A percentile compares a stretch with the other conserved stretches of the same genome.
Evolutionary conservation across 1,140 invertebrate species (phyloP).

Genomic region (Drosophila arizonae): DNA sequence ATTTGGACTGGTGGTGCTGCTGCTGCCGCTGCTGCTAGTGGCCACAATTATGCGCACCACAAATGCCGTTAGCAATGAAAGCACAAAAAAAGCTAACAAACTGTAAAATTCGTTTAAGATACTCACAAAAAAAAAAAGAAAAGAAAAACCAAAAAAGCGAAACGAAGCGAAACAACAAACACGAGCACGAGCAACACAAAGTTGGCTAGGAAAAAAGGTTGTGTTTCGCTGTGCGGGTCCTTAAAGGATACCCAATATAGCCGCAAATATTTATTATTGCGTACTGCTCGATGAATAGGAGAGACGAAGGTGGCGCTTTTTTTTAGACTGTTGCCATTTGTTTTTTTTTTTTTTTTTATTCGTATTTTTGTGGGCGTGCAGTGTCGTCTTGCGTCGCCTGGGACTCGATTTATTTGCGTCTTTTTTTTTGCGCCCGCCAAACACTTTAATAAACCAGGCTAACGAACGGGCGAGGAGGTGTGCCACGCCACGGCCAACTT

Average conservation of each 20-base stretch:
- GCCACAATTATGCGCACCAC: slow-evolving; percentile 74
- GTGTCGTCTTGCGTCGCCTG: slow-evolving; percentile 40
- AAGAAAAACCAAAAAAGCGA: background rate
- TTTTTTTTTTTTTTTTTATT: background rate
- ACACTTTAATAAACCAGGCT: slow-evolving; percentile 67
- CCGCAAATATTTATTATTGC: slow-evolving; percentile 75
- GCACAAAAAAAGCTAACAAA: slow-evolving; percentile 45
- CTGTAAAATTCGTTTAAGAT: slow-evolving; percentile 63
- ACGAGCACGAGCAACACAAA: background rate
- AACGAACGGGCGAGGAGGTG: slow-evolving; percentile 61
- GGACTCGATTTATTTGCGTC: slow-evolving; percentile 55
- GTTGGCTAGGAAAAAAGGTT: slow-evolving; percentile 15
- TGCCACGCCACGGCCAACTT: slow-evolving; percentile 60
- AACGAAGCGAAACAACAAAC: background rate
- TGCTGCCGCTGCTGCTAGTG: slow-evolving; percentile 51
- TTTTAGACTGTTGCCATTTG: slow-evolving; percentile 20
- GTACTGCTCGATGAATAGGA: slow-evolving; percentile 32
- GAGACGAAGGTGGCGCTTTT: background rate
- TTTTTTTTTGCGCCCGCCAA: slow-evolving; percentile 16
- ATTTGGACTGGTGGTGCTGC: slow-evolving; percentile 35
- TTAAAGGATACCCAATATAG: slow-evolving; percentile 47
- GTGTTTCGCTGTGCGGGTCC: background rate
- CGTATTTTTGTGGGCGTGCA: slow-evolving; percentile 21
- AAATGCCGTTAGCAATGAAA: slow-evolving; percentile 56
- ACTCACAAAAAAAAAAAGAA: background rate